phyloP scores from a whole-genome alignment of 2,888 invertebrate genomes.

The Icerya purchasi region DNA sequence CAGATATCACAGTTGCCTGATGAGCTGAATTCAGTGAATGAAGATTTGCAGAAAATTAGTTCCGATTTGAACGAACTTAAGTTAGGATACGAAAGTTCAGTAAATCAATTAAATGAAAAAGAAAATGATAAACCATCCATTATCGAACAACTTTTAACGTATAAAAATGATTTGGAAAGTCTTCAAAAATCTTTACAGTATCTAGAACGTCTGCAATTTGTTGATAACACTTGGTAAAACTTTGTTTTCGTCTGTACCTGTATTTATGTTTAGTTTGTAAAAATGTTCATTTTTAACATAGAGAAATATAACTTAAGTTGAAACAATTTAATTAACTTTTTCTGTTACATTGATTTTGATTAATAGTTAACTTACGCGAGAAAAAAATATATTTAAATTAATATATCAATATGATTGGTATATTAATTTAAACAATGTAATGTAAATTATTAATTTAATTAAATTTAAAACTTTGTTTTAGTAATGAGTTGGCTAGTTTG shows the following conservation, averaged over 20 bases:
- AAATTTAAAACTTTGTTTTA: not conserved
- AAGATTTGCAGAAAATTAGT: not conserved
- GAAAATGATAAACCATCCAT: constrained; percentile 4
- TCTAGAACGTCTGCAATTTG: constrained; percentile 5
- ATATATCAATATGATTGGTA: too few relatives aligned
- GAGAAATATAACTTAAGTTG: not conserved
- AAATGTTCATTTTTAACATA: not conserved
- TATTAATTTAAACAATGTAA: too few relatives aligned
- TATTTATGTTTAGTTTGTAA: not conserved
- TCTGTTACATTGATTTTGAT: too few relatives aligned
- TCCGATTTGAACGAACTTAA: not conserved
- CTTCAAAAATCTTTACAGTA: constrained; percentile 5
- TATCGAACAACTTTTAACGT: constrained; percentile 1
- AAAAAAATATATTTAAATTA: not conserved
- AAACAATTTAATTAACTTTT: too few relatives aligned
- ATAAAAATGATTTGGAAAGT: not conserved
- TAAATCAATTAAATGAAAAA: not conserved
- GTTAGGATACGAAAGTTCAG: not conserved
- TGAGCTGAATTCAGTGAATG: not conserved
- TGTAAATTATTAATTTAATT: not conserved
- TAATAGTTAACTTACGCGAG: not conserved
- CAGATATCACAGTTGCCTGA: not conserved
- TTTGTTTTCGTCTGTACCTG: too few relatives aligned
- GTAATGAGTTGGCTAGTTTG: constrained; percentile 2
- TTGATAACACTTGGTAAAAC: constrained; percentile 6